phyloP scores from a whole-genome alignment of 2,888 invertebrate genomes.

The Eupelmus urozonus region DNA sequence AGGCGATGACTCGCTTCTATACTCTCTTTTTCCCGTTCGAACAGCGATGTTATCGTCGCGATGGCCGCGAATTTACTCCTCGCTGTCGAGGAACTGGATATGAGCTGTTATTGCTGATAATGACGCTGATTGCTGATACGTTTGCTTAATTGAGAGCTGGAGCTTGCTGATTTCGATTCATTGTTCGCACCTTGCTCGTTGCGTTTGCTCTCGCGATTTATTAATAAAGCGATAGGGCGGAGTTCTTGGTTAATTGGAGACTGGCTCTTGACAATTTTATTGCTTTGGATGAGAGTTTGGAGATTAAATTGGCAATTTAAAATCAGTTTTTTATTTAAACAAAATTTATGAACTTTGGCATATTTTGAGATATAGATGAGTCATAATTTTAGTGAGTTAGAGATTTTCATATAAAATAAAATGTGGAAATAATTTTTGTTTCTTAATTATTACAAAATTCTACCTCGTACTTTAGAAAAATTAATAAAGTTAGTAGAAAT shows the following conservation, averaged over 20 bases:
- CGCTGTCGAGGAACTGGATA: too few species aligned
- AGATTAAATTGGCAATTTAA: neutral
- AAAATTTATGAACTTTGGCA: too few species aligned
- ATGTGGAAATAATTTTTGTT: too few species aligned
- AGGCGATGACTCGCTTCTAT: constrained; percentile 72
- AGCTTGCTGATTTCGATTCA: neutral
- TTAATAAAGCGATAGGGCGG: too few species aligned
- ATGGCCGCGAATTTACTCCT: neutral
- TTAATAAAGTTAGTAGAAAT: too few species aligned
- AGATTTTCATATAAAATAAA: too few species aligned
- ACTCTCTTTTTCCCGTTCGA: neutral
- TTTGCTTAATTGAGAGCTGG: constrained; percentile 8
- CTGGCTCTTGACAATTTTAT: neutral
- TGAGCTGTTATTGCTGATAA: constrained; percentile 15
- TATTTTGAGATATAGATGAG: too few species aligned
- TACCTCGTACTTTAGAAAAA: too few species aligned
- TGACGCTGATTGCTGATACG: constrained; percentile 26
- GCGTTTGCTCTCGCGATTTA: neutral
- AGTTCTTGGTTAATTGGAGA: too few species aligned
- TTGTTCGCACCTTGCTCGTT: constrained; percentile 36
- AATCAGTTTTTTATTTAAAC: too few species aligned
- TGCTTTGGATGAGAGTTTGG: neutral
- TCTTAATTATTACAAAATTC: too few species aligned
- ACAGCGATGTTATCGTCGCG: constrained; percentile 20
- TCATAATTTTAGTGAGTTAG: too few species aligned